Evolutionary conservation across 1,140 invertebrate species (phyloP), one percentile per base, ranked within the genome.

Genomic region (Potamilus streckersoni): DNA sequence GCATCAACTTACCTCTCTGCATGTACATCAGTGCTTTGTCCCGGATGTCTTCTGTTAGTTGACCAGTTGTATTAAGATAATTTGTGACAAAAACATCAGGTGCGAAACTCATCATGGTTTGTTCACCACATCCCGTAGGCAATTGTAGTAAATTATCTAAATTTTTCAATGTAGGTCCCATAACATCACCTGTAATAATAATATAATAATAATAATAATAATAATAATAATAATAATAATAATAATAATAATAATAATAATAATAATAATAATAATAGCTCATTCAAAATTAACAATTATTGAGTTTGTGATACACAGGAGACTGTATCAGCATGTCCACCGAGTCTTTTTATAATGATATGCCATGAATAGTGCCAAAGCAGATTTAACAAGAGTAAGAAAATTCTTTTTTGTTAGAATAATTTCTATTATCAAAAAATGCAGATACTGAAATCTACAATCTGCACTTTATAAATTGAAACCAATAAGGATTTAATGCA

Each of bases 41-140:
- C 84, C 95, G 92, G 23, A 96, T 90, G 0, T 89, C 91, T 77
- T 90, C 89, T 2, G 92, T 93, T 17, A 94, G 80, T 82, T 93
- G 92, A 79, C 92, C 91, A 0, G 91, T 91, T 0, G 91, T 88
- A 23, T 96, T 92, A 93, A 98, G 95, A 85, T 97, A 97, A 82
- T 96, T 91, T 0, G 94, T 93, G 0, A 95, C 95, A 89, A 96
- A 97, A 85, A 97, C 93, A 89, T 96, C 97, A 0, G 94, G 94
- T 0, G 95, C 96, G 88, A 97, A 97, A 71, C 95, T 96, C 89
- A 96, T 97, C 92, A 97, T 96, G 84, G 95, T 97, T 86, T 97
- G 96, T 88, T 98, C 96, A 0, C 94, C 96, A 17, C 94, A 95
- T 85, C 96, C 96, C 91, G 92, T 82, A 38, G 89, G 87, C 58